Evolutionary conservation across 2,888 invertebrate species (phyloP), one percentile per base, ranked within the genome.

Genomic region (Tupiocoris notatus): DNA sequence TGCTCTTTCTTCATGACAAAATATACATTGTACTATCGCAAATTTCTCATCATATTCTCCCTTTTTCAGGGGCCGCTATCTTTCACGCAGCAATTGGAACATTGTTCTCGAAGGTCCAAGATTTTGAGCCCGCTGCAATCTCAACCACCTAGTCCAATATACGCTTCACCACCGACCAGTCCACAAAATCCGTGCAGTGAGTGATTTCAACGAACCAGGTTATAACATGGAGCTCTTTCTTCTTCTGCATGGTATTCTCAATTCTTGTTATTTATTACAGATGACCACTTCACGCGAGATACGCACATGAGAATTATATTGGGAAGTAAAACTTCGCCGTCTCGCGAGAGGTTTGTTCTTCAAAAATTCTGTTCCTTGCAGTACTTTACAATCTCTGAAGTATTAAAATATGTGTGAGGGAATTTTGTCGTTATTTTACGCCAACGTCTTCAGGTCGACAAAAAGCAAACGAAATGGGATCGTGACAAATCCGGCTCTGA

Each of bases 21-120:
- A n/a, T n/a, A n/a, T n/a, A n/a, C n/a, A n/a, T n/a, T n/a, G n/a
- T n/a, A n/a, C n/a, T n/a, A n/a, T n/a, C n/a, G n/a, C n/a, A n/a
- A n/a, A n/a, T n/a, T n/a, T n/a, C n/a, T n/a, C n/a, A n/a, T n/a
- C n/a, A n/a, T n/a, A n/a, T 39, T 39, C 6, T 39, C 22, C 56
- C 61, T 75, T 0, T 77, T 75, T 18, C 63, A 77, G 78, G 84
- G 6, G 86, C 87, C 0, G 16, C 87, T 96, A 82, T 94, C 95
- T 66, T 96, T 96, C 85, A 95, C 95, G 1, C 95, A 96, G 84
- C 95, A 96, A 86, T 87, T 96, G 71, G 95, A 96, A 80, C 91
- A 93, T 79, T 92, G 93, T 83, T 91, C 92, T 0, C 86, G 92
- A 77, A 84, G 89, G 58, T 88, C 88, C 80, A 88, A 89, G 81